Evolutionary conservation across 1,140 invertebrate species (phyloP).

Genomic region (Vanessa tameamea): DNA sequence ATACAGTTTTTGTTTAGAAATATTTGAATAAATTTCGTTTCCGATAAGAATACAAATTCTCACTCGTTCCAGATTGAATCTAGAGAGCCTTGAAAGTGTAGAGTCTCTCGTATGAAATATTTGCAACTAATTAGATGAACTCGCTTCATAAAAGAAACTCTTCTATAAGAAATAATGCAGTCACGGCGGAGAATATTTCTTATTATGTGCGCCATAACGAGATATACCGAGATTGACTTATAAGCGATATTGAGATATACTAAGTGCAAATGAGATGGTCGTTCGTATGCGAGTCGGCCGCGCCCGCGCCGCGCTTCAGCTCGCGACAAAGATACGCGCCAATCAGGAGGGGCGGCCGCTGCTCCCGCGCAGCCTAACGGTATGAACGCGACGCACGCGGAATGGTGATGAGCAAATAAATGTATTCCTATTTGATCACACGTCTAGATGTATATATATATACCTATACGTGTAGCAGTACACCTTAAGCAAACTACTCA

Average conservation of each 20-base stretch:
- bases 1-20: background rate
- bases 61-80: background rate
- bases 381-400: background rate
- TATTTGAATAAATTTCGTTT: background rate
- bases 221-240: conserved; percentile 10
- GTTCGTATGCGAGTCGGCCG: background rate
- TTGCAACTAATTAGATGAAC: background rate
- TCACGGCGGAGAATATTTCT: background rate
- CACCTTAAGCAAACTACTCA: background rate
- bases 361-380: conserved; percentile 18
- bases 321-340: conserved; percentile 9
- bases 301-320: no score
- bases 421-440: conserved; percentile 1
- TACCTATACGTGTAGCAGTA: no score
- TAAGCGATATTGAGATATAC: conserved; percentile 11
- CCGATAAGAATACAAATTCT: background rate
- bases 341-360: conserved; percentile 11
- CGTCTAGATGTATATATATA: background rate
- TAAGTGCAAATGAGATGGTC: conserved; percentile 16
- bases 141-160: conserved; percentile 2
- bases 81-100: background rate
- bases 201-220: conserved; percentile 13
- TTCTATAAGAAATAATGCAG: background rate
- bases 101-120: background rate
- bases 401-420: conserved; percentile 14